These are phyloP conservation scores for Spongilla lacustris DNA, from an alignment of 37 sponge, comb jelly and placozoan genomes.

Conservation along the genomic window DNA sequence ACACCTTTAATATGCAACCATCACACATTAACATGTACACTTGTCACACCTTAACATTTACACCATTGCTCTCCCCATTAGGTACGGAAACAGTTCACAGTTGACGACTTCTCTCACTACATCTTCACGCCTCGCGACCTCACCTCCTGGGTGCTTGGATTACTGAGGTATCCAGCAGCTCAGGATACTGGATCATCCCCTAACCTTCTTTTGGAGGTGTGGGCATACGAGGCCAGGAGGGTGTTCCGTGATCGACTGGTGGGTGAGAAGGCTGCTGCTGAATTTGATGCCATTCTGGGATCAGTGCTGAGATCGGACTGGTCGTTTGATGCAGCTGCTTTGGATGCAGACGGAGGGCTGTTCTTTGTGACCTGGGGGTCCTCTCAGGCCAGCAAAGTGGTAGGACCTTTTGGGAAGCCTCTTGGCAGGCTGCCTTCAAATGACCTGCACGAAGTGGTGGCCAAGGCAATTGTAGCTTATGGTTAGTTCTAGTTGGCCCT, in stretches of 20 bases:
- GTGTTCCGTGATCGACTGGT: slow-evolving; percentile 89
- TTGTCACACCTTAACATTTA: neutral
- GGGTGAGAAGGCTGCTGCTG: slow-evolving; percentile 28
- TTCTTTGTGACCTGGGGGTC: slow-evolving; percentile 86
- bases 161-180: slow-evolving; percentile 76
- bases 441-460: slow-evolving; percentile 81
- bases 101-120: slow-evolving; percentile 90
- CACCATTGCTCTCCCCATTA: neutral
- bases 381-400: neutral
- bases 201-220: slow-evolving; percentile 65
- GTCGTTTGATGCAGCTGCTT: slow-evolving; percentile 47
- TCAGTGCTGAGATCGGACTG: slow-evolving; percentile 79
- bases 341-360: slow-evolving; percentile 17
- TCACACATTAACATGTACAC: neutral
- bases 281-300: slow-evolving; percentile 78
- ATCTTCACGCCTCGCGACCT: slow-evolving; percentile 95
- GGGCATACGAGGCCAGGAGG: slow-evolving; percentile 89
- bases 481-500: slow-evolving; percentile 34
- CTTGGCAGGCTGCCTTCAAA: slow-evolving; percentile 65
- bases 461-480: slow-evolving; percentile 63
- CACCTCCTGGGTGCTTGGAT: slow-evolving; percentile 89
- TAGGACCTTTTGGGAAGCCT: slow-evolving; percentile 38
- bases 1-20: neutral
- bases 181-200: slow-evolving; percentile 16
- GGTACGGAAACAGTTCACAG: slow-evolving; percentile 82